Conservation (phyloP, 1,140 invertebrate genomes). For the Saccostrea glomerata region DNA sequence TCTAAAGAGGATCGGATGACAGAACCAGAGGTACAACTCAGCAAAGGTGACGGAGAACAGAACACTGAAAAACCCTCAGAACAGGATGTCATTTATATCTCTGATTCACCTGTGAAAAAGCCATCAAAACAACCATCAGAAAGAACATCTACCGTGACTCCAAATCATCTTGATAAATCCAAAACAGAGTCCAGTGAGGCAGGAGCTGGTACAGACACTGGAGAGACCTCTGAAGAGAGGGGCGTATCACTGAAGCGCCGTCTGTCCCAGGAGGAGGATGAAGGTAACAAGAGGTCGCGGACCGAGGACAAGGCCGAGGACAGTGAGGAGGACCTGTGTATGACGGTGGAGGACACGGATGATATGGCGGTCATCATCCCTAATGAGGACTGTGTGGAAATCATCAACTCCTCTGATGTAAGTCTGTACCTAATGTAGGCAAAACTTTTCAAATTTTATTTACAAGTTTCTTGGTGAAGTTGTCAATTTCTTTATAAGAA, state of each 20-base stretch:
- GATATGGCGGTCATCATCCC: constrained; percentile 36
- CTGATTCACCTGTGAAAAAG: constrained; percentile 22
- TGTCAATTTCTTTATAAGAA: too few relatives aligned
- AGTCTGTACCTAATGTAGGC: background rate
- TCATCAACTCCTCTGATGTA: constrained; percentile 36
- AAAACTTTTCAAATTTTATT: too few relatives aligned
- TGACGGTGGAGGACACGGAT: constrained; percentile 34
- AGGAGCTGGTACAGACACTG: background rate
- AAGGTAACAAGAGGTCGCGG: constrained; percentile 16
- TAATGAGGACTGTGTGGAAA: constrained; percentile 40
- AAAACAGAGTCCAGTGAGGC: background rate
- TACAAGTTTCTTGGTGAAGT: too few relatives aligned
- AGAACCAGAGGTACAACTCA: too few relatives aligned
- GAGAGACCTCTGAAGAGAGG: background rate
- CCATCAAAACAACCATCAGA: background rate
- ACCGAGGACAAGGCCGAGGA: constrained; percentile 27
- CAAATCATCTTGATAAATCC: background rate
- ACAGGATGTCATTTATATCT: background rate
- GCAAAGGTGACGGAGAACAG: background rate
- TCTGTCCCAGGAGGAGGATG: background rate
- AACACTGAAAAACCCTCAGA: background rate
- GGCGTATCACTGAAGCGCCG: background rate
- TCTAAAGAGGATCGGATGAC: background rate
- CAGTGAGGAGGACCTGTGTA: constrained; percentile 21
- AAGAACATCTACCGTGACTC: background rate